Base-by-base conservation (phyloP, 2,888 invertebrate species). In the Synergus gifuensis region DNA sequence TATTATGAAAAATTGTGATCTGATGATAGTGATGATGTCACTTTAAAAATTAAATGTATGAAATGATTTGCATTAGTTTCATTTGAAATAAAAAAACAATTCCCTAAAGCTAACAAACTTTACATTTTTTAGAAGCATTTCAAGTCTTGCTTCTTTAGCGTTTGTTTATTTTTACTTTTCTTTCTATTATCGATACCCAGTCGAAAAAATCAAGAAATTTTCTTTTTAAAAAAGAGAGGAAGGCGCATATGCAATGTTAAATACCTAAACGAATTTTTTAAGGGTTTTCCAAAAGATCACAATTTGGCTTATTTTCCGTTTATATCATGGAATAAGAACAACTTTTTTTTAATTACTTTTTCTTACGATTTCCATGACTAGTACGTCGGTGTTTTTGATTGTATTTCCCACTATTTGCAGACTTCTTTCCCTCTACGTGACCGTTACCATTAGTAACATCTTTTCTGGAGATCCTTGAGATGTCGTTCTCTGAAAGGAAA, bases 331-430 rank as follows among this genome's bases (percentile, higher is more conserved):
- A 54, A 54, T 5, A 73, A n/a, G 36, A 54, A 73, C 2, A 62
- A 14, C 5, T 36, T 54, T 18, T 16, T 28, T 58, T 54, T 7
- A 5, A 54, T 82, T 86, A 86, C 60, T 87, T 87, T 84, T 85
- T 88, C 76, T 85, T 88, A 76, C 88, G 87, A 82, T 84, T 85
- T 14, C 85, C 79, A 16, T 81, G 81, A 78, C 77, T 83, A 76
- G 78, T 64, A 46, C 83, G 83, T 79, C 85, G 85, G 60, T 85
- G 77, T 66, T 83, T 82, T 36, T 77, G 82, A n/a, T 79, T 78
- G 28, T 78, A 78, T 18, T 82, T 82, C 28, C 63, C 44, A 60
- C 63, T 46, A 49, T 78, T 62, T 54, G 54, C 79, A n/a, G 78
- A 79, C 22, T 62, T 69, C 54, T 82, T 85, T 76, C 80, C 84